phyloP scores from a whole-genome alignment of 2,888 invertebrate species.

The Molanna angustata region DNA sequence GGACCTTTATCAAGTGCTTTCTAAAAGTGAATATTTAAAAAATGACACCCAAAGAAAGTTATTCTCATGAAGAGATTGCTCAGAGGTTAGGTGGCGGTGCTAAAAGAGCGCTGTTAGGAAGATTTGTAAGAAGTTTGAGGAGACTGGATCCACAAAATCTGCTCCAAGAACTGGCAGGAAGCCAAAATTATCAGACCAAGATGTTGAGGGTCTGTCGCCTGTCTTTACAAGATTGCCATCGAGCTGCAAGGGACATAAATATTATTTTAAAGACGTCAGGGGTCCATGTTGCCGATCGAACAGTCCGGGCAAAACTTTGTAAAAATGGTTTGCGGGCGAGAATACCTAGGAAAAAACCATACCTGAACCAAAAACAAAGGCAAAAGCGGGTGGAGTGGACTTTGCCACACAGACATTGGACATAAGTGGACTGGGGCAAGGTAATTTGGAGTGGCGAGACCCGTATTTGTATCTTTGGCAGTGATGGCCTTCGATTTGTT shows the following conservation, averaged over 20 bases:
- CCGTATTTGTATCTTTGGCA: not conserved
- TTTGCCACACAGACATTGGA: not conserved
- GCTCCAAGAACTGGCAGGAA: too few relatives aligned
- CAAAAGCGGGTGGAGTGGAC: not conserved
- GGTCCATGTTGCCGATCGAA: not conserved
- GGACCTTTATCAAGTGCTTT: too few relatives aligned
- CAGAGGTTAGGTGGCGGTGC: too few relatives aligned
- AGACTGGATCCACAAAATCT: too few relatives aligned
- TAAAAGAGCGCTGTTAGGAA: too few relatives aligned
- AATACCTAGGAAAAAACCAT: conserved; percentile 1
- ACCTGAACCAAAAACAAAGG: not conserved
- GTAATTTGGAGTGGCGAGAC: conserved; percentile 1
- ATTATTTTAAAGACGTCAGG: not conserved
- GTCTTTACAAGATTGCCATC: not conserved
- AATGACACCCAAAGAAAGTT: too few relatives aligned
- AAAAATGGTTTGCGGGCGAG: conserved; percentile 1
- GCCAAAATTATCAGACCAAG: too few relatives aligned
- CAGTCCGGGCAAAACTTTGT: not conserved
- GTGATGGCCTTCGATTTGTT: not conserved
- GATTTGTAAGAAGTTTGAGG: too few relatives aligned
- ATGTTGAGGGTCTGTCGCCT: too few relatives aligned
- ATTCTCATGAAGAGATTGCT: too few relatives aligned
- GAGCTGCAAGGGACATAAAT: not conserved
- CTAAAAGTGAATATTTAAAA: too few relatives aligned
- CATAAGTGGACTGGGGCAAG: not conserved